A percentile compares a stretch with the other conserved stretches of the same genome.
These are phyloP conservation scores for Pinctada fucata DNA, from an alignment of 2,888 invertebrate species.

Conservation along the genomic window DNA sequence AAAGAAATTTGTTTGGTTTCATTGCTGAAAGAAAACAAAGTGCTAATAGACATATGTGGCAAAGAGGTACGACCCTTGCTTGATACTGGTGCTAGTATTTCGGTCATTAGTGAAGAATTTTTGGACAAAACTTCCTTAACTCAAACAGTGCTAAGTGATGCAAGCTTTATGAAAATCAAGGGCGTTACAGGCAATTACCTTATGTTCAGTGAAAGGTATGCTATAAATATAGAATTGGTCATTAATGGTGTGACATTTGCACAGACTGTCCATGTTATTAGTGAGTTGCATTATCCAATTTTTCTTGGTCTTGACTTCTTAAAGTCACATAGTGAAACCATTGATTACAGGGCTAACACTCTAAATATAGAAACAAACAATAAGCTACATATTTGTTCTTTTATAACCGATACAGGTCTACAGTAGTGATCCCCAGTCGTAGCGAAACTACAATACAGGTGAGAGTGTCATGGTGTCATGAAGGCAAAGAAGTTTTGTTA, in stretches of 20 bases:
- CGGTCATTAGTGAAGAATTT: neutral
- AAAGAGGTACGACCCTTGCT: neutral
- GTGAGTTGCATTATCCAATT: neutral
- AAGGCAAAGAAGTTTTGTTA: conserved; percentile 11
- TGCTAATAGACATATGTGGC: neutral
- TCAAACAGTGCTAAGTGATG: neutral
- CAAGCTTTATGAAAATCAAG: neutral
- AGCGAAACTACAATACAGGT: conserved; percentile 10
- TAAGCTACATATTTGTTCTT: conserved; percentile 4
- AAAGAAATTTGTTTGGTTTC: conserved; percentile 2
- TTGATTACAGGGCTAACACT: neutral
- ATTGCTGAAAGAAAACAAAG: conserved; percentile 14
- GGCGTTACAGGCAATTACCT: conserved; percentile 13
- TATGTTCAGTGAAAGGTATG: conserved; percentile 9
- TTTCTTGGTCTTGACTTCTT: neutral
- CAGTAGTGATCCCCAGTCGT: neutral
- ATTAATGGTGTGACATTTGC: conserved; percentile 1
- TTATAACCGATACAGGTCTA: conserved; percentile 7
- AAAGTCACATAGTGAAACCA: neutral
- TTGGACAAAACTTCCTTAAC: neutral
- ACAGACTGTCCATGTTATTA: conserved; percentile 12
- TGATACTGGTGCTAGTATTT: conserved; percentile 11
- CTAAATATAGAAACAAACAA: neutral
- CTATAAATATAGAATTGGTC: neutral
- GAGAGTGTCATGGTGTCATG: neutral